Evolutionary conservation across 2,113 vertebrate genomes (phyloP).

Genomic region (Perognathus longimembris): DNA sequence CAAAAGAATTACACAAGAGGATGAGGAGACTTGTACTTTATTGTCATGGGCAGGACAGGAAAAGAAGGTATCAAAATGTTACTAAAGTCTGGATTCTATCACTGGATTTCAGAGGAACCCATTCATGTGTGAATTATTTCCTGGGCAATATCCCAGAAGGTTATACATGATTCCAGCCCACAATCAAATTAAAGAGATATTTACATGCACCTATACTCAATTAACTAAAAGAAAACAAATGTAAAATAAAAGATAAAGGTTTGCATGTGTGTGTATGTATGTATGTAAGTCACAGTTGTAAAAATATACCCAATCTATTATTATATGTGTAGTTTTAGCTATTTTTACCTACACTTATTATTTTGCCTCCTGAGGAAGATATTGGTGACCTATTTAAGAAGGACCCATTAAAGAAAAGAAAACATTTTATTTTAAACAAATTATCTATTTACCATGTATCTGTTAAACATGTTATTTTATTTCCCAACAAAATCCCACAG

Average conservation of each 20-base stretch:
- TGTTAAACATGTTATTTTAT: slow-evolving; percentile 52
- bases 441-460: slow-evolving; percentile 47
- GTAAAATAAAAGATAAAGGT: not conserved
- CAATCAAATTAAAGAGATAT: slow-evolving; percentile 7
- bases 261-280: not conserved
- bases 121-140: not conserved
- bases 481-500: slow-evolving; percentile 15
- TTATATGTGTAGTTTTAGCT: not conserved
- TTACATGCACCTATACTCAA: not conserved
- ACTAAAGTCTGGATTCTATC: not conserved
- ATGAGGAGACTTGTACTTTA: not conserved
- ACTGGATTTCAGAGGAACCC: not conserved
- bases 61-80: not conserved
- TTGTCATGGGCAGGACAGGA: not conserved
- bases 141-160: not conserved
- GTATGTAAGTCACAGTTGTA: not conserved
- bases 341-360: slow-evolving; percentile 30
- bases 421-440: slow-evolving; percentile 61
- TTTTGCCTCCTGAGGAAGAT: slow-evolving; percentile 55
- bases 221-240: slow-evolving; percentile 23
- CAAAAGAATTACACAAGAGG: not conserved
- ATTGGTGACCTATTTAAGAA: slow-evolving; percentile 72
- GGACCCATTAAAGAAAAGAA: slow-evolving; percentile 52
- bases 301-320: slow-evolving; percentile 4
- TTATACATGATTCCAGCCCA: not conserved